Evolutionary conservation across 1,140 invertebrate genomes (phyloP).

Genomic region (Thereuonema tuberculata): DNA sequence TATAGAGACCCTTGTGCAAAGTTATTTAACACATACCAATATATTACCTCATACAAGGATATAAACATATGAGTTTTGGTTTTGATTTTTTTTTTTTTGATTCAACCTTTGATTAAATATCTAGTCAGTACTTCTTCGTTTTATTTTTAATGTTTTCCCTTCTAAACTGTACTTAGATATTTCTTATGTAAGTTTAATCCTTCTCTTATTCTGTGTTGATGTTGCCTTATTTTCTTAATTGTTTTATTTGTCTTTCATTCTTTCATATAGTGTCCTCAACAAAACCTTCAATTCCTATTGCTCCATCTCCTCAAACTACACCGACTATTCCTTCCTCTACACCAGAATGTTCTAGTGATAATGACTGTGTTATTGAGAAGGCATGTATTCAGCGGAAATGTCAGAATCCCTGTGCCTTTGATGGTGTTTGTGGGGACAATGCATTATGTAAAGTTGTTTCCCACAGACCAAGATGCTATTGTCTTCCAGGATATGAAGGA

Average conservation of each 20-base stretch:
- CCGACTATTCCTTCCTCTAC: constrained; percentile 4
- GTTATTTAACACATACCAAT: constrained; percentile 38
- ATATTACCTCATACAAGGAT: constrained; percentile 26
- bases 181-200: no score
- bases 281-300: neutral
- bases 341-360: constrained; percentile 71
- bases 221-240: no score
- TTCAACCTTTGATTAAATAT: no score
- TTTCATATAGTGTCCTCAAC: no score
- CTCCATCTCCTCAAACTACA: constrained; percentile 23
- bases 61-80: constrained; percentile 18
- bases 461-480: constrained; percentile 69
- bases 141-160: no score
- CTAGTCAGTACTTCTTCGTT: no score
- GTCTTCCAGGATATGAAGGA: constrained; percentile 71
- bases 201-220: no score
- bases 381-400: constrained; percentile 75
- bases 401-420: constrained; percentile 72
- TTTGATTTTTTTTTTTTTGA: no score
- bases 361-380: constrained; percentile 77
- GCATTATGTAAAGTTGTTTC: constrained; percentile 68
- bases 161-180: no score
- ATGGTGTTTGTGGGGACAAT: constrained; percentile 73
- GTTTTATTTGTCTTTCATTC: no score
- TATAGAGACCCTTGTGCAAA: constrained; percentile 65